A percentile compares a stretch with the other conserved stretches of the same genome.
Evolutionary conservation across 2,113 vertebrate genomes (phyloP).

Genomic region (Redunca redunca): DNA sequence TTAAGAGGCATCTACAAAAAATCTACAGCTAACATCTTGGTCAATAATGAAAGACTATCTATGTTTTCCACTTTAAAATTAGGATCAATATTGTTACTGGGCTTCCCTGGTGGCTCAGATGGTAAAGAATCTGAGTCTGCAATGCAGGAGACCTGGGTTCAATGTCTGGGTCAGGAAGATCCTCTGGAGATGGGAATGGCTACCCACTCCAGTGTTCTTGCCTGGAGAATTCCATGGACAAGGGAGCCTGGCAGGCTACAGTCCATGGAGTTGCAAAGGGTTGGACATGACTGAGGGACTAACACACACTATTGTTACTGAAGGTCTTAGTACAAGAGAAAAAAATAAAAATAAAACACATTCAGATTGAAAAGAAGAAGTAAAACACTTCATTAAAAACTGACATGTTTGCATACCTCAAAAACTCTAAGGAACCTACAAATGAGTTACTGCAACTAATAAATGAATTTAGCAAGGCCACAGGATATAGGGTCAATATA

Average conservation of each 20-base stretch:
- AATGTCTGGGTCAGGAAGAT: background rate
- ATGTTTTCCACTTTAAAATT: background rate
- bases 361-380: slow-evolving; percentile 18
- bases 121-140: background rate
- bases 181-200: background rate
- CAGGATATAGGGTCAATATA: background rate
- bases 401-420: background rate
- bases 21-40: background rate
- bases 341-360: background rate
- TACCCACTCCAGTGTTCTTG: background rate
- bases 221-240: background rate
- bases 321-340: background rate
- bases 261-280: background rate
- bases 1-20: slow-evolving; percentile 29
- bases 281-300: background rate
- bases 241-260: background rate
- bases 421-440: slow-evolving; percentile 2
- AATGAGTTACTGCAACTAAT: background rate
- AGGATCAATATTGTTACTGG: background rate
- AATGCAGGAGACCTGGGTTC: background rate
- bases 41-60: background rate
- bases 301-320: background rate
- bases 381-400: background rate
- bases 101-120: background rate
- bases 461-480: background rate